phyloP scores from a whole-genome alignment of 2,113 vertebrate genomes.

The Ceyx cyanopectus region DNA sequence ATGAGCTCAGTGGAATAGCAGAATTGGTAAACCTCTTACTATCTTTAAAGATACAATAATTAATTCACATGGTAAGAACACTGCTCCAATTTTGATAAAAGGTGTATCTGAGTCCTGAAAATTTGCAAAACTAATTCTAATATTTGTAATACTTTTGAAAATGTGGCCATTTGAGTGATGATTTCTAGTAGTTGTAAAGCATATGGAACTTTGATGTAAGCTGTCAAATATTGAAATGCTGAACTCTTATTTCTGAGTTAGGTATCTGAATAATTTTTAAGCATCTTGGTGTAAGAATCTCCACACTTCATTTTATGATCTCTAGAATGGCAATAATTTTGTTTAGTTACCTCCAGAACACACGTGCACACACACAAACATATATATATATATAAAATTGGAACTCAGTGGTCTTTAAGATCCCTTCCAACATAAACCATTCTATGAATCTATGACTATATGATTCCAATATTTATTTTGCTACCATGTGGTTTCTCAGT shows the following conservation, averaged over 20 bases:
- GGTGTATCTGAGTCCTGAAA: neutral
- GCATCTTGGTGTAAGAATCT: neutral
- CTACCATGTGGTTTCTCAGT: neutral
- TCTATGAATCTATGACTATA: too few relatives aligned
- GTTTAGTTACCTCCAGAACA: neutral
- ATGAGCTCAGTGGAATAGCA: neutral
- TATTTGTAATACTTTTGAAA: neutral
- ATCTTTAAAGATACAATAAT: neutral
- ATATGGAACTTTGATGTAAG: neutral
- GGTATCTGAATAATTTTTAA: neutral
- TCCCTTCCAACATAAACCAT: too few relatives aligned
- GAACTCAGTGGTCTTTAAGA: too few relatives aligned
- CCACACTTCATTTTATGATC: neutral
- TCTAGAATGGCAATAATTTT: neutral
- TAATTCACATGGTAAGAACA: neutral
- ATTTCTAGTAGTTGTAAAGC: neutral
- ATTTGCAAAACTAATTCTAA: neutral
- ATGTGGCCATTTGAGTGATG: neutral
- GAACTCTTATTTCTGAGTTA: neutral
- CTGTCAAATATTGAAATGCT: neutral
- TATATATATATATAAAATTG: too few relatives aligned
- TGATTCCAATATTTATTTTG: neutral
- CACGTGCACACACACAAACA: accelerated
- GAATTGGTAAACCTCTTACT: neutral
- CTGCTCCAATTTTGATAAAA: neutral